Conservation (phyloP, 2,888 invertebrate species). For the Dynastes maya region DNA sequence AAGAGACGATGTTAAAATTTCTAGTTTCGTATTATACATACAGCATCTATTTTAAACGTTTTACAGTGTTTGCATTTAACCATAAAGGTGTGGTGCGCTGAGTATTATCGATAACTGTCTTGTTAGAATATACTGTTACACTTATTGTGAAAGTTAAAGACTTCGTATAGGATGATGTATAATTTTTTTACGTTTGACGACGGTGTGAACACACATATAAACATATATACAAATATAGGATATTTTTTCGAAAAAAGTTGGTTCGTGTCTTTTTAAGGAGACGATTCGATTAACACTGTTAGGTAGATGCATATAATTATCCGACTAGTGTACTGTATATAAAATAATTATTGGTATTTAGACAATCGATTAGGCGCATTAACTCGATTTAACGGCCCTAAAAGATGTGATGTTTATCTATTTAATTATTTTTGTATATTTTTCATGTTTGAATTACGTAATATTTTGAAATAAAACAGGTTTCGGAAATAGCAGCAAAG, state of each 20-base stretch:
- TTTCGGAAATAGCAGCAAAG: neutral
- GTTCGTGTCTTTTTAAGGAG: slow-evolving; percentile 40
- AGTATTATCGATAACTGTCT: slow-evolving; percentile 44
- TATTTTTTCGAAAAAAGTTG: slow-evolving; percentile 34
- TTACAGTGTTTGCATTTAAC: slow-evolving; percentile 1
- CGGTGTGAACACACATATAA: slow-evolving; percentile 41
- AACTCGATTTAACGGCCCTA: slow-evolving; percentile 27
- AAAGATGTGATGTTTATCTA: slow-evolving; percentile 36
- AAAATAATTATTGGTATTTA: slow-evolving; percentile 46
- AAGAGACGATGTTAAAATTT: slow-evolving; percentile 29
- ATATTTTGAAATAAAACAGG: slow-evolving; percentile 19
- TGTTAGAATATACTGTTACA: slow-evolving; percentile 45
- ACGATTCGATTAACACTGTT: slow-evolving; percentile 41
- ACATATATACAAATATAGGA: slow-evolving; percentile 39
- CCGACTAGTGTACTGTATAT: slow-evolving; percentile 27
- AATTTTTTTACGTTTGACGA: slow-evolving; percentile 22
- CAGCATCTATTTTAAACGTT: slow-evolving; percentile 11
- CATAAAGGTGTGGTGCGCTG: slow-evolving; percentile 37
- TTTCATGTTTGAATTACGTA: slow-evolving; percentile 19
- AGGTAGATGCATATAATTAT: slow-evolving; percentile 44
- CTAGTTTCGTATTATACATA: slow-evolving; percentile 28
- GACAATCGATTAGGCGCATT: slow-evolving; percentile 34
- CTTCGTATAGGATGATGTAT: slow-evolving; percentile 31
- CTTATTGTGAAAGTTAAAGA: slow-evolving; percentile 45
- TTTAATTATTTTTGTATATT: slow-evolving; percentile 30